Base-by-base conservation (phyloP, 2,113 vertebrate species). In the Solea senegalensis region DNA sequence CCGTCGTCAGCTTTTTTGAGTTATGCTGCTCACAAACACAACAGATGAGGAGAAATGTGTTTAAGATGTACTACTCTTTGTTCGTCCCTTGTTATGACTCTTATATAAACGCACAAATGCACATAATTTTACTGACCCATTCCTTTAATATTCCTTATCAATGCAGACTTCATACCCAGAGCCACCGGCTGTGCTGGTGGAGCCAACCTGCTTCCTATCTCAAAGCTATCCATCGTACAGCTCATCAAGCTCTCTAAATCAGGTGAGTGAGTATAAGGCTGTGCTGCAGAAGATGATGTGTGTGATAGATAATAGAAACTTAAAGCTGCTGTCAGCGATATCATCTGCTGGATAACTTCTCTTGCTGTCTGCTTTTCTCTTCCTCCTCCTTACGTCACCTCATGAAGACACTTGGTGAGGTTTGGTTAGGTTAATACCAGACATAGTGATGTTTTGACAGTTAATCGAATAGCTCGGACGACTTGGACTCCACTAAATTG, bases 101-200 rank as follows among this genome's bases (percentile, higher is more conserved):
- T 2, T 45, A 34, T 13, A 10, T 0, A 41, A 4, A 27, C 44
- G n/a, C 8, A 45, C 21, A 1, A 8, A 1, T 28, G 15, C 48
- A 50, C 62, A 54, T 16, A 1, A 21, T 21, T 1, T 21, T 21
- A 12, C 2, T 13, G 11, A 50, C 12, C 44, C 46, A 10, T 53
- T 26, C 43, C 2, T 1, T 15, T 13, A 50, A 50, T 28, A 9
- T 50, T 34, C n/a, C 4, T 71, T 4, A 3, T 53, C 9, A 39
- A 60, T 67, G 26, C 80, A 94, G 92, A 86, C 60, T 65, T 74
- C 59, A 0, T 88, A 83, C 64, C 41, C 73, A 63, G 87, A 89
- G 15, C 45, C 66, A 21, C 81, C 85, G 54, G 61, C 67, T 14
- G 45, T n/a, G n/a, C 68, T 82, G 8, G 79, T 68, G 45, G 89